A percentile compares a stretch with the other conserved stretches of the same genome.
Evolutionary conservation across 2,888 invertebrate genomes (phyloP).

Genomic region (Phasia obesa): DNA sequence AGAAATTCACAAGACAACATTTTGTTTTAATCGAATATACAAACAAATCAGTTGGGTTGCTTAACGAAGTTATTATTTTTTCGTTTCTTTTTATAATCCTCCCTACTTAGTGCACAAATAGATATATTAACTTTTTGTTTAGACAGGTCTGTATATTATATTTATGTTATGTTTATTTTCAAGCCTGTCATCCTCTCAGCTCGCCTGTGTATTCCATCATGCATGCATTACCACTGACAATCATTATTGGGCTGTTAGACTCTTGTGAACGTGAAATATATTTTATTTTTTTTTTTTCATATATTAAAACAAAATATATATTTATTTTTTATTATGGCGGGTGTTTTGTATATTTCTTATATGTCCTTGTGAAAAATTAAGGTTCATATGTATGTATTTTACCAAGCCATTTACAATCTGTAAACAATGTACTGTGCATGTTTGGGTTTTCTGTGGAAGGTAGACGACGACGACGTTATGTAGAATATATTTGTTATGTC

Average conservation of each 20-base stretch:
- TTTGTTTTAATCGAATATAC: no score
- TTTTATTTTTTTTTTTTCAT: not conserved
- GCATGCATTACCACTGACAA: no score
- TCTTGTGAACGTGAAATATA: no score
- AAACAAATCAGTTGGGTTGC: not conserved
- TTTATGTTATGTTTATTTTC: conserved; percentile 49
- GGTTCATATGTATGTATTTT: conserved; percentile 4
- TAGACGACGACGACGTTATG: not conserved
- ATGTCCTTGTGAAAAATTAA: conserved; percentile 1
- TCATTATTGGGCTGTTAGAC: no score
- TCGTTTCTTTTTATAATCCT: not conserved
- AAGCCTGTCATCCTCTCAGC: conserved; percentile 20
- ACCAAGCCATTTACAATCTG: conserved; percentile 57
- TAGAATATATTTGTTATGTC: conserved; percentile 22
- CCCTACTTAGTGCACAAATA: conserved; percentile 2
- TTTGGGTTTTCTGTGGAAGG: conserved; percentile 8
- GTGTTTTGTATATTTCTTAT: conserved; percentile 24
- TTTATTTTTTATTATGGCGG: not conserved
- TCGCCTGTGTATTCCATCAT: not conserved
- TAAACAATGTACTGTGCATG: conserved; percentile 51
- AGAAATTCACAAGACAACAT: no score
- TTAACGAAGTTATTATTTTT: conserved; percentile 1
- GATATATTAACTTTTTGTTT: conserved; percentile 34
- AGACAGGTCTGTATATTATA: conserved; percentile 39
- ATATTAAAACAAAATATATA: not conserved